Conservation (phyloP, 1,140 invertebrate genomes). For the Aphis gossypii region DNA sequence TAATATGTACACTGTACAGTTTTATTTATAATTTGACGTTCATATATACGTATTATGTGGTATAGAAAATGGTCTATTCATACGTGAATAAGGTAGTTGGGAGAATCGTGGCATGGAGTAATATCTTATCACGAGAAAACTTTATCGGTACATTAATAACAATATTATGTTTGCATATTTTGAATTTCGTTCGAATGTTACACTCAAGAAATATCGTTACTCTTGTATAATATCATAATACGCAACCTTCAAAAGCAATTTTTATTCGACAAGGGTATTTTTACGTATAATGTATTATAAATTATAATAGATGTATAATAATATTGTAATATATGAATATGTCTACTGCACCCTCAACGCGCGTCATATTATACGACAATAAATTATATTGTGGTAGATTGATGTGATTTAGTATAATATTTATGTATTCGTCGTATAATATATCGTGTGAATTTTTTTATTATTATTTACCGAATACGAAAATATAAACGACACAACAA, state of each 20-base stretch:
- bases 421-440: too few species aligned
- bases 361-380: too few species aligned
- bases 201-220: neutral
- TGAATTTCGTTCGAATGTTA: neutral
- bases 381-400: too few species aligned
- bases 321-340: neutral
- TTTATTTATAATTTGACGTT: constrained; percentile 11
- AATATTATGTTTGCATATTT: neutral
- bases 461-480: neutral
- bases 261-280: neutral
- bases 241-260: neutral
- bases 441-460: too few species aligned
- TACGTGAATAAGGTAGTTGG: neutral
- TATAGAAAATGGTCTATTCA: neutral
- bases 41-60: neutral
- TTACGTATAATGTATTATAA: neutral
- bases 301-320: too few species aligned
- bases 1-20: neutral
- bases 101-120: neutral
- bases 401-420: too few species aligned
- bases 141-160: neutral
- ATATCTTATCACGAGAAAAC: neutral
- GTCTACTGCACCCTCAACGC: too few species aligned
- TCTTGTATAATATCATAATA: neutral
- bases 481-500: neutral